These are phyloP conservation scores for Takifugu rubripes DNA, from an alignment of 2,797 vertebrate species.

Conservation along the genomic window DNA sequence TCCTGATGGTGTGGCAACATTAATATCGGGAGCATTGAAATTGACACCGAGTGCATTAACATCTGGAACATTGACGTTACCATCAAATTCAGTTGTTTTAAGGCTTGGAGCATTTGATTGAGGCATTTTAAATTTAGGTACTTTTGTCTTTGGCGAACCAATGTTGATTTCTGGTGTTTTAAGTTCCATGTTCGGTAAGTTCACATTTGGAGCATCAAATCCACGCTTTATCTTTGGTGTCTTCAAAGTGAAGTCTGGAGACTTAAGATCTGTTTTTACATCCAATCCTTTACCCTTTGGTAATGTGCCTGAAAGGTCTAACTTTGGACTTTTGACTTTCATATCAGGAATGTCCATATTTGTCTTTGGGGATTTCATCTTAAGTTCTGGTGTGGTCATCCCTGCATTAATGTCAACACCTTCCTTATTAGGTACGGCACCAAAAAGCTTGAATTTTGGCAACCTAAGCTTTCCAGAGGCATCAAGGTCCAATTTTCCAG, in stretches of 20 bases:
- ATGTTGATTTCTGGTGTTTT: conserved; percentile 52
- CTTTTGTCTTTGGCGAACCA: conserved; percentile 43
- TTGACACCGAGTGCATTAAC: conserved; percentile 42
- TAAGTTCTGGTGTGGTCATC: not conserved
- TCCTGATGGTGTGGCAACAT: conserved; percentile 38
- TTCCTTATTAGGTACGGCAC: not conserved
- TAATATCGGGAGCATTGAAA: conserved; percentile 34
- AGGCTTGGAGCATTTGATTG: conserved; percentile 26
- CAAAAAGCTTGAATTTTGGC: not conserved
- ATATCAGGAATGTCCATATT: conserved; percentile 24
- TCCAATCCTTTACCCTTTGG: conserved; percentile 35
- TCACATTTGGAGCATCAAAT: conserved; percentile 34
- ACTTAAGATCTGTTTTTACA: conserved; percentile 35
- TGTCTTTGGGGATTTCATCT: not conserved
- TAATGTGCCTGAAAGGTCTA: not conserved
- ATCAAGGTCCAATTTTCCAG: not conserved
- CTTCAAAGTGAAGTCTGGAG: conserved; percentile 44
- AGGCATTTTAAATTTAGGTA: conserved; percentile 49
- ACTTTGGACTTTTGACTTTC: conserved; percentile 17
- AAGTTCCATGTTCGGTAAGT: conserved; percentile 27
- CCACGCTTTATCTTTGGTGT: conserved; percentile 50
- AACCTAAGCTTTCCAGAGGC: not conserved
- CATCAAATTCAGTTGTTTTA: conserved; percentile 36
- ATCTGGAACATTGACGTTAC: conserved; percentile 33
- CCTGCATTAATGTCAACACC: not conserved